These are phyloP conservation scores for Belgica antarctica DNA, from an alignment of 2,888 invertebrate species.

Conservation along the genomic window DNA sequence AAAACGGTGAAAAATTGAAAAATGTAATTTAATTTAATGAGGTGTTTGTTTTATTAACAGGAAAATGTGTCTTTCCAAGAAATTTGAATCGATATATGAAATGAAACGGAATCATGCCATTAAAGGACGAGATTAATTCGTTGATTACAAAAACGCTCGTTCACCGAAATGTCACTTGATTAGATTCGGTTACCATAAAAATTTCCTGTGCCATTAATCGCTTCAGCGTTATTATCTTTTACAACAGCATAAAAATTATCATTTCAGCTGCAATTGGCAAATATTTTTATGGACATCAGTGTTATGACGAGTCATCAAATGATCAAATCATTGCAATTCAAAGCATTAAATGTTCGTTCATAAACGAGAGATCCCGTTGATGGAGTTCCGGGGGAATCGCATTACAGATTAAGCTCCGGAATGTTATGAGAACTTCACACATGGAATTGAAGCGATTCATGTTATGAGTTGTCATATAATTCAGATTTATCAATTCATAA, in stretches of 20 bases:
- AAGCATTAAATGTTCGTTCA: conserved; percentile 5
- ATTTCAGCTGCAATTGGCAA: conserved; percentile 24
- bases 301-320: conserved; percentile 3
- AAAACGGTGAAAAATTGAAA: conserved; percentile 39
- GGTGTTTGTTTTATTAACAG: conserved; percentile 35
- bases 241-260: conserved; percentile 17
- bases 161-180: conserved; percentile 18
- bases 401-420: conserved; percentile 4
- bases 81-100: background rate
- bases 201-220: conserved; percentile 10
- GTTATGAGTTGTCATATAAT: background rate
- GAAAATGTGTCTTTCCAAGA: background rate
- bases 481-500: conserved; percentile 14
- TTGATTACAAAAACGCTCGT: background rate
- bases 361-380: background rate
- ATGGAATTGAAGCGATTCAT: too few relatives aligned
- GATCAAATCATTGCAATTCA: conserved; percentile 15
- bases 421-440: background rate
- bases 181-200: conserved; percentile 4
- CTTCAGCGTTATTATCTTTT: background rate
- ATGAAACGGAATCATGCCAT: background rate
- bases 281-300: conserved; percentile 21
- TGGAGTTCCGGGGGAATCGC: background rate
- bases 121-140: background rate
- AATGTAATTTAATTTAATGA: conserved; percentile 44